phyloP scores from a whole-genome alignment of 2,113 vertebrate species.

The Cromileptes altivelis region DNA sequence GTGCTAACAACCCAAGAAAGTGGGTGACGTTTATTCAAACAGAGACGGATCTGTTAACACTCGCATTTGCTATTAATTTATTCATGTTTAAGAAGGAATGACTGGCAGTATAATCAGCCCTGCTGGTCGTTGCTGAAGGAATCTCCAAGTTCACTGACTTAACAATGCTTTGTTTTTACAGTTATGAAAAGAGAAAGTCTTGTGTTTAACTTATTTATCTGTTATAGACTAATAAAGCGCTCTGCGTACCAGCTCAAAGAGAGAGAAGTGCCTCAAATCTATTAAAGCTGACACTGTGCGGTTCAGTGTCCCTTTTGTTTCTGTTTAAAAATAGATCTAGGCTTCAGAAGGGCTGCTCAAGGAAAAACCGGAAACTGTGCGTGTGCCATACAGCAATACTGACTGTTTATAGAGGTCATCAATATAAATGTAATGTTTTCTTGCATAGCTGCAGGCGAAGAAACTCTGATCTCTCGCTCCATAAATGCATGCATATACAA shows the following conservation, averaged over 20 bases:
- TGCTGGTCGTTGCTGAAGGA: background rate
- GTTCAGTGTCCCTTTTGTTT: slow-evolving; percentile 16
- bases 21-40: background rate
- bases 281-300: background rate
- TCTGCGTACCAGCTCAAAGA: background rate
- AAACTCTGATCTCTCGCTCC: slow-evolving; percentile 14
- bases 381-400: slow-evolving; percentile 28
- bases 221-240: background rate
- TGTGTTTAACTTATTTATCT: background rate
- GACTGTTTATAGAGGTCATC: slow-evolving; percentile 51
- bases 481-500: slow-evolving; percentile 32
- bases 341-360: slow-evolving; percentile 21
- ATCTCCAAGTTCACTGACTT: background rate
- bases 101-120: background rate
- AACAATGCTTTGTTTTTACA: slow-evolving; percentile 7
- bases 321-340: slow-evolving; percentile 41
- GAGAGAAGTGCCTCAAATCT: background rate
- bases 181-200: background rate
- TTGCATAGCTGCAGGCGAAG: slow-evolving; percentile 33
- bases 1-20: background rate
- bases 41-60: background rate
- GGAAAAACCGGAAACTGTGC: slow-evolving; percentile 11
- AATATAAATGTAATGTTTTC: slow-evolving; percentile 44
- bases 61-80: background rate
- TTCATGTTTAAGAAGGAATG: background rate